Conservation (phyloP, 1,140 invertebrate species). For the Drosophila kikkawai region DNA sequence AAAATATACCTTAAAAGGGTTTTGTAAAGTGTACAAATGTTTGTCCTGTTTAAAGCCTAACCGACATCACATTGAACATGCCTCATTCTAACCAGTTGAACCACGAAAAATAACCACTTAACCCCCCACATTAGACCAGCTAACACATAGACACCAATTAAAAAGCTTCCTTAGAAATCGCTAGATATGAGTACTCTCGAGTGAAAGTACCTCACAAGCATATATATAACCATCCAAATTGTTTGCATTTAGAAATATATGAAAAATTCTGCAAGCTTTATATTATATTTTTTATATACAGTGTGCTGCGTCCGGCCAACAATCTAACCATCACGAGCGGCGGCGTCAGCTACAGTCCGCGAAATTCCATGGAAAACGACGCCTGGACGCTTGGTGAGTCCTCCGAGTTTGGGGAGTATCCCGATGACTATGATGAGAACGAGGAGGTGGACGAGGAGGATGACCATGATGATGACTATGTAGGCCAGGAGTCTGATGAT, state of each 20-base stretch:
- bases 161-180: constrained; percentile 50
- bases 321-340: constrained; percentile 73
- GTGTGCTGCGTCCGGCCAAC: constrained; percentile 67
- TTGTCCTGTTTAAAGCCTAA: constrained; percentile 64
- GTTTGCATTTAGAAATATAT: constrained; percentile 40
- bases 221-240: constrained; percentile 25
- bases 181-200: constrained; percentile 25
- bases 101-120: constrained; percentile 11
- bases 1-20: constrained; percentile 25
- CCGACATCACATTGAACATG: constrained; percentile 43
- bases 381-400: constrained; percentile 80
- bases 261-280: neutral
- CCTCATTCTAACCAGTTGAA: constrained; percentile 16
- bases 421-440: constrained; percentile 63
- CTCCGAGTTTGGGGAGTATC: constrained; percentile 67
- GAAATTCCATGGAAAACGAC: constrained; percentile 80
- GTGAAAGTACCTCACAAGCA: constrained; percentile 32
- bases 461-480: constrained; percentile 26
- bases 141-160: constrained; percentile 45
- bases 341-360: constrained; percentile 65
- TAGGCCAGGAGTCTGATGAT: constrained; percentile 69
- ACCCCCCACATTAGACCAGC: constrained; percentile 35
- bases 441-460: constrained; percentile 40
- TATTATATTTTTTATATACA: constrained; percentile 21
- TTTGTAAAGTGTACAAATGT: constrained; percentile 73